Base-by-base conservation (phyloP, 2,113 vertebrate species). In the Callopanchax toddi region DNA sequence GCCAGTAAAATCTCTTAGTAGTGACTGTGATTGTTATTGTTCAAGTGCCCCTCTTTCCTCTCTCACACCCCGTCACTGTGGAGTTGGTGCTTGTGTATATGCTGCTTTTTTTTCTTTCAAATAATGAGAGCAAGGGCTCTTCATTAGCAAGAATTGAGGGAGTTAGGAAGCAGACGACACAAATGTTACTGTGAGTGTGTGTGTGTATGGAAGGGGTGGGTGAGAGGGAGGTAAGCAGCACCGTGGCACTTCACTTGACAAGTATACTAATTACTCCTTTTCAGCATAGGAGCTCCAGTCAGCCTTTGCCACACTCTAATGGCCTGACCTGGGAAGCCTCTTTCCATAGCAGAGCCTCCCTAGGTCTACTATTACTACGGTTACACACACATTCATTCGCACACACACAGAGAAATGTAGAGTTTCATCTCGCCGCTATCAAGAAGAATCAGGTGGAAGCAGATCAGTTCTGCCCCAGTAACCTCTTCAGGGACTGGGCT, bases 401-500 rank as follows among this genome's bases (percentile, higher is more conserved):
- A 82, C 77, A 81, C 74, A 71, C 58, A 80, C 45, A 68, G 0
- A 46, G 11, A 73, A 73, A 72, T 58, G 58, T 44, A 54, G 69
- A 84, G 79, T 82, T 78, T 89, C 86, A 88, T 91, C 76, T 90
- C 83, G 64, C 56, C 16, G 73, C 87, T 89, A 89, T 91, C 95
- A 94, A 94, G 94, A 92, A 95, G 93, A 93, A 97, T 95, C 95
- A 95, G 94, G 94, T 94, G 92, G 94, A 96, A 95, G 94, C 93
- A 95, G 95, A 97, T 98, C 96, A 96, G 96, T 97, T 98, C 94
- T 97, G 96, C 96, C 94, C 97, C 94, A 95, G 94, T 97, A 96
- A 96, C 94, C 95, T 86, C 95, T 97, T 93, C 94, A 78, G 89
- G 93, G 95, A 96, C 91, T 92, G 91, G 91, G 94, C 93, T 94